These are phyloP conservation scores for Apostichopus californicus DNA, from an alignment of 35 echinoderm and acorn worm genomes.

Conservation along the genomic window DNA sequence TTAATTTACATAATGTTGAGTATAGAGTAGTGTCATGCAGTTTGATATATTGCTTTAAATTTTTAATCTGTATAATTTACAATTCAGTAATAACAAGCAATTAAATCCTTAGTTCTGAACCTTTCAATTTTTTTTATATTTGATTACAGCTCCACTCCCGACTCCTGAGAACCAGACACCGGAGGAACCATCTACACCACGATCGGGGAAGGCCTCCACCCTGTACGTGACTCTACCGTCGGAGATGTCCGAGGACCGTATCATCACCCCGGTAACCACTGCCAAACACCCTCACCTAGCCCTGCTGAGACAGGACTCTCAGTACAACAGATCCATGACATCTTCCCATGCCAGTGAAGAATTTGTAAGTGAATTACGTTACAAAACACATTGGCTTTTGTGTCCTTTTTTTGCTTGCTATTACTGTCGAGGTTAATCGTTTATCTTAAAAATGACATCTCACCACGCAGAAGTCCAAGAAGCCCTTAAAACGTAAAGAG, in stretches of 20 bases:
- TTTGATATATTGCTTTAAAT: no score
- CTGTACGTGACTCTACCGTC: slow-evolving; percentile 61
- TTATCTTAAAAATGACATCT: no score
- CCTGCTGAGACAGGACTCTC: not conserved
- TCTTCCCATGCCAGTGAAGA: slow-evolving; percentile 66
- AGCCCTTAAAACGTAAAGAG: no score
- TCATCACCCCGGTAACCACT: slow-evolving; percentile 23
- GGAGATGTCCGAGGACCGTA: slow-evolving; percentile 41
- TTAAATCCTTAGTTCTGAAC: no score
- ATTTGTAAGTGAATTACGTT: slow-evolving; percentile 58
- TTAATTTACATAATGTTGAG: no score
- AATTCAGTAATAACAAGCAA: no score
- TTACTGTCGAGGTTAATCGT: no score
- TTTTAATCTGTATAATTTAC: no score
- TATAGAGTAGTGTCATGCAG: no score
- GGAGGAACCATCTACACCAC: slow-evolving; percentile 54
- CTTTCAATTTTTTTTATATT: not conserved
- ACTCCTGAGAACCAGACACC: slow-evolving; percentile 33
- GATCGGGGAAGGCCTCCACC: slow-evolving; percentile 64
- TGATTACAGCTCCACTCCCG: slow-evolving; percentile 46
- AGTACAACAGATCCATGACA: slow-evolving; percentile 11
- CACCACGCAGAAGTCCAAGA: no score
- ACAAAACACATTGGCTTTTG: no score
- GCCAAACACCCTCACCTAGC: slow-evolving; percentile 32
- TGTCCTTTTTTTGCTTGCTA: no score